Conservation (phyloP, 2,113 vertebrate genomes). For the Elachura formosa region DNA sequence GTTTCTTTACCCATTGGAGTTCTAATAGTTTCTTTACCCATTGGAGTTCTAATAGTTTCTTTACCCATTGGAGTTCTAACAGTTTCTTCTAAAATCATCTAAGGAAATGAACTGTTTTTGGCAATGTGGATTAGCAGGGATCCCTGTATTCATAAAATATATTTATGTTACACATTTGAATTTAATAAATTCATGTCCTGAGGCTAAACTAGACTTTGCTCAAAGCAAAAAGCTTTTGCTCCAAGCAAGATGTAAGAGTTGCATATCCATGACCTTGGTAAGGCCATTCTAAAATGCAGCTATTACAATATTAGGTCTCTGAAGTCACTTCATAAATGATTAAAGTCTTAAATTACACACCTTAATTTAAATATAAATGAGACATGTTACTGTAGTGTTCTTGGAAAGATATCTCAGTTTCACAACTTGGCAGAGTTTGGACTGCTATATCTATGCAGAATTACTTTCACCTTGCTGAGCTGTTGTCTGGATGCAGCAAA, state of each 20-base stretch:
- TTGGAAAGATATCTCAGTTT: background rate
- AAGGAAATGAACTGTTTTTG: background rate
- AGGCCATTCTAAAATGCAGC: background rate
- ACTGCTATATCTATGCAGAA: background rate
- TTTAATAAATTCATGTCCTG: background rate
- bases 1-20: background rate
- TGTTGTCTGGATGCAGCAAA: background rate
- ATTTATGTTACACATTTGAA: background rate
- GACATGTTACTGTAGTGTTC: background rate
- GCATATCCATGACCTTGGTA: background rate
- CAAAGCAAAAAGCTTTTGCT: background rate
- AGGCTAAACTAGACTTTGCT: background rate
- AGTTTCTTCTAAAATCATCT: background rate
- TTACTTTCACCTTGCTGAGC: background rate
- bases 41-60: too few relatives aligned
- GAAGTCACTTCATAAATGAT: background rate
- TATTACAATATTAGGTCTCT: background rate
- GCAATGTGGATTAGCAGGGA: background rate
- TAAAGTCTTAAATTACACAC: background rate
- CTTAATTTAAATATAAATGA: constrained; percentile 10
- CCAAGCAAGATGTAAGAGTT: background rate
- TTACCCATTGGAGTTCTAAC: background rate
- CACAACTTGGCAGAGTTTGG: background rate
- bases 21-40: background rate
- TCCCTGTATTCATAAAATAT: background rate